Conservation (phyloP, 2,797 vertebrate species). For the Muscicapa striata region DNA sequence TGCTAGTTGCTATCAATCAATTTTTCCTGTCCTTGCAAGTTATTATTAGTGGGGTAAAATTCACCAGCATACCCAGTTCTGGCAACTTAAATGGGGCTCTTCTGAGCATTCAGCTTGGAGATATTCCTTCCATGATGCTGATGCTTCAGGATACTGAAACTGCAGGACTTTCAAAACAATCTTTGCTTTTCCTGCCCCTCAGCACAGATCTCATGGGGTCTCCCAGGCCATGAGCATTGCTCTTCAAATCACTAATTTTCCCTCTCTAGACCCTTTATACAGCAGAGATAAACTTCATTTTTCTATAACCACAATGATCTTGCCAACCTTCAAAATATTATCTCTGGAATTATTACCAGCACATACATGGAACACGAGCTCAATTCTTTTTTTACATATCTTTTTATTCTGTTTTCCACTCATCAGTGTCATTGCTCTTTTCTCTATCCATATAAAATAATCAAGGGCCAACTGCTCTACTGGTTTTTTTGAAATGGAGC, state of each 20-base stretch:
- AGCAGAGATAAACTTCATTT: neutral
- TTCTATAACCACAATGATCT: neutral
- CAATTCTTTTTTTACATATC: neutral
- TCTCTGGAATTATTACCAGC: neutral
- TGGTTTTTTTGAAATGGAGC: neutral
- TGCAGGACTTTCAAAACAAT: neutral
- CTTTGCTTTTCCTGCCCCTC: neutral
- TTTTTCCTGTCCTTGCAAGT: neutral
- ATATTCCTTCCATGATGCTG: neutral
- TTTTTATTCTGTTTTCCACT: neutral
- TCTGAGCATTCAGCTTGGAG: neutral
- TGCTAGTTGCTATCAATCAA: neutral
- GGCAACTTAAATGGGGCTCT: neutral
- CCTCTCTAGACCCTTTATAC: neutral
- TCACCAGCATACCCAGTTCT: neutral
- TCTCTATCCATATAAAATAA: neutral
- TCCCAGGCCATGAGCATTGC: fast-evolving
- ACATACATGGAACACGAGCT: fast-evolving
- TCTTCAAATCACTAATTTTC: neutral
- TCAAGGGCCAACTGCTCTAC: neutral
- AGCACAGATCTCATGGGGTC: neutral
- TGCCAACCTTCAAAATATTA: neutral
- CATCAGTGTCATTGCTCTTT: neutral
- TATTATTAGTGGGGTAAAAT: neutral
- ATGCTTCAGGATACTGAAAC: neutral